Base-by-base conservation (phyloP, 2,113 vertebrate genomes). In the Macquaria ambigua region DNA sequence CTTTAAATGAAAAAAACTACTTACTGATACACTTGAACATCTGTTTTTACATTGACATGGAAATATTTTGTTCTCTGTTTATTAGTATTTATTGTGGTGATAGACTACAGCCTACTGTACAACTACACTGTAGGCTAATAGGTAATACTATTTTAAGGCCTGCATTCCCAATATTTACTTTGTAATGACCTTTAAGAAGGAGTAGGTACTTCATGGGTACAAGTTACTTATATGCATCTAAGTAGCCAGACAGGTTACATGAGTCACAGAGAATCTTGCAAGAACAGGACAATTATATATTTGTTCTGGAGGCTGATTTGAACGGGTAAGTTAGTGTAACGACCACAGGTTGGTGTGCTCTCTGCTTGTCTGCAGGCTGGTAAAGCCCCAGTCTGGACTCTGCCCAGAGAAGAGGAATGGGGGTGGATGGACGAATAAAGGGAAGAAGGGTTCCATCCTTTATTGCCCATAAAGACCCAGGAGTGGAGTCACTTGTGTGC, bases 381-480 rank as follows among this genome's bases (percentile, higher is more conserved):
- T 71, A 67, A 81, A 86, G 12, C 71, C 71, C 46, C 21, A n/a
- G 37, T 1, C 61, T 90, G 89, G 82, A 90, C 81, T 86, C 83
- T 89, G 83, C 53, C 75, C 85, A 64, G 59, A 62, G 25, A 68
- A 21, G 56, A 62, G 53, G 46, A 63, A 46, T 11, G 9, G 25
- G 43, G 53, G 37, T 34, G 28, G 74, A 80, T 55, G 41, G 41
- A 81, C 46, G 55, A 68, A 50, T 81, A 69, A 61, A 74, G 78
- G 37, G 64, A 77, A 74, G 61, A 67, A 67, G 62, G 16, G 39
- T 62, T 87, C 72, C 53, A 63, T 77, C 77, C 71, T 94, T 96
- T 96, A 96, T 95, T 96, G 94, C 82, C 74, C 77, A 91, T 91
- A 94, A 96, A 96, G 77, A 93, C 83, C 85, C 87, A 82, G 87